Base-by-base conservation (phyloP, 2,888 invertebrate genomes). In the Hydriomena furcata region DNA sequence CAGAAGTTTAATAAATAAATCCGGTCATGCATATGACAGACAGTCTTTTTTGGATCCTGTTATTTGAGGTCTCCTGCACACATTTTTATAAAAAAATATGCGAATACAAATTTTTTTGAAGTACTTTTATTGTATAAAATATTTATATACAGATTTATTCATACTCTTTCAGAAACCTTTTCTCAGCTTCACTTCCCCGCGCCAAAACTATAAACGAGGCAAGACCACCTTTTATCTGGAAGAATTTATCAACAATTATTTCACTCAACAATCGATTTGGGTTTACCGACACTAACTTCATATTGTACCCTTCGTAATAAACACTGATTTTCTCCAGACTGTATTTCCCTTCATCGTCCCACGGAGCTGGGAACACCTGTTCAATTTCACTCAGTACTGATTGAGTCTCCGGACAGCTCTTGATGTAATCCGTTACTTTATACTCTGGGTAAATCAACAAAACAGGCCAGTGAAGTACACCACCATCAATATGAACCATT, bases 391-490 rank as follows among this genome's bases (percentile, higher is more conserved):
- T 71, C 0, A 75, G 76, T 76, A 92, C 93, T 91, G 91, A 84
- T 0, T 92, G 91, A 63, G 94, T 92, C 83, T 98, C 98, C 6
- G 93, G 92, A 69, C 98, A 96, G 49, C 93, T 92, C 76, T 95
- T 94, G 28, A 99, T 92, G 65, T 97, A 96, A 80, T 99, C 99
- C 37, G 97, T 95, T 66, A 95, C 93, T 50, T 94, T 91, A 71
- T 94, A 94, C 82, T 98, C 98, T 0, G 98, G 98, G 80, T 98
- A 99, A 7, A 97, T 85, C 61, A 98, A 93, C 10, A 96, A 88
- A 0, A 97, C 94, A 0, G 98, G 98, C 98, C 98, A 99, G 40
- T 94, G 84, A 7, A 99, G 80, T 7, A 85, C 65, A 0, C 93
- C 81, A 66, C 92, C 84, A 55, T 92, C 91, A 7, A 95, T 66